phyloP scores from a whole-genome alignment of 2,888 invertebrate species.

The Idaea aversata region DNA sequence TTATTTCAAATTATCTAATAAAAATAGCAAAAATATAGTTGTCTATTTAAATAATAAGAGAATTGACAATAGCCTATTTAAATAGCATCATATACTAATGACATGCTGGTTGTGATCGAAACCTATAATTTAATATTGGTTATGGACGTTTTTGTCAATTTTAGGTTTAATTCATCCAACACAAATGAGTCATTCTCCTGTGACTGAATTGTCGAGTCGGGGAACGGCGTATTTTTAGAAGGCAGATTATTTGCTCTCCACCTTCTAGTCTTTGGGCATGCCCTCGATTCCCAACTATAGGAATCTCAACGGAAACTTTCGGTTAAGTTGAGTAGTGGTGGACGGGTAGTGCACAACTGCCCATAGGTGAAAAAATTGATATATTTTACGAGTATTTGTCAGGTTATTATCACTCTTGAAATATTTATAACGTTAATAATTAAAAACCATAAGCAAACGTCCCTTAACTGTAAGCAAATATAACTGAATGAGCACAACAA shows the following conservation, averaged over 20 bases:
- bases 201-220: conserved; percentile 55
- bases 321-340: not conserved
- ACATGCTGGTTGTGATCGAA: too few relatives aligned
- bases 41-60: too few relatives aligned
- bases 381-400: conserved; percentile 9
- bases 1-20: not conserved
- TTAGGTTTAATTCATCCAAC: conserved; percentile 44
- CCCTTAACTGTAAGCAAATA: too few relatives aligned
- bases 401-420: too few relatives aligned
- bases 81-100: too few relatives aligned
- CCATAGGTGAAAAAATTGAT: too few relatives aligned
- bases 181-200: conserved; percentile 74
- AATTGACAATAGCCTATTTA: too few relatives aligned
- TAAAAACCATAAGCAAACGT: conserved; percentile 33
- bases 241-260: conserved; percentile 38
- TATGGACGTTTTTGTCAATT: conserved; percentile 21
- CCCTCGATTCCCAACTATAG: not conserved
- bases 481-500: conserved; percentile 25
- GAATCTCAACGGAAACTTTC: conserved; percentile 15
- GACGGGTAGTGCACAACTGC: too few relatives aligned
- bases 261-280: not conserved
- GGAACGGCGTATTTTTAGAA: conserved; percentile 73
- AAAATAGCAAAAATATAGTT: too few relatives aligned
- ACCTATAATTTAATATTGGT: too few relatives aligned
- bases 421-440: too few relatives aligned